Evolutionary conservation across 2,113 vertebrate species (phyloP), one percentile per base, ranked within the genome.

Genomic region (Eubucco bourcierii): DNA sequence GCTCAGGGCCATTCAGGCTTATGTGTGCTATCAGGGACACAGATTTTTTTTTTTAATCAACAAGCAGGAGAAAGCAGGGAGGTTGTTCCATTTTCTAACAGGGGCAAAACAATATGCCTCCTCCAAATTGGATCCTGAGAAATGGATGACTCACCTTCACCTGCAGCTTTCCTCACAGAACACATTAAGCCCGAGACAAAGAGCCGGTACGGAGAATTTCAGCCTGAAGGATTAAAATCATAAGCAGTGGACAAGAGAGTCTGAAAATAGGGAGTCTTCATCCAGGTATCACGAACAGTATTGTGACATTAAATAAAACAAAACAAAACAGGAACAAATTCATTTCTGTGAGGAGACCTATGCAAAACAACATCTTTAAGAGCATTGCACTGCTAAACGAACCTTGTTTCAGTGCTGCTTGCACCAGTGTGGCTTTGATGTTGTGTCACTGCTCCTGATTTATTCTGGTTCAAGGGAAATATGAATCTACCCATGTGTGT

Each of bases 391-490:
- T 77, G 39, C 82, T 86, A 72, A 75, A 92, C 1, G 6, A 86
- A 53, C n/a, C 39, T 80, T 18, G 1, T 72, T 89, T 79, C 65
- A 64, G 34, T 90, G 73, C 53, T 71, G 55, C 77, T 84, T 92
- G 46, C 24, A 61, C 61, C 21, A 46, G 24, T 7, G 1, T 63
- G 18, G 34, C 75, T 90, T 91, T 91, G 76, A 80, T 92, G 34
- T 61, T 75, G 85, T 58, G 64, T 50, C 27, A 7, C 82, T 72
- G 73, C 2, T 3, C 84, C 68, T 52, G 65, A 91, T 88, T 90
- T 91, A 75, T 90, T 85, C 73, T 55, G 46, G 73, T 95, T 87
- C 63, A 72, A 90, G 73, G 31, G 39, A 72, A 77, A 94, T 80
- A 94, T 39, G 34, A 91, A 70, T 64, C 58, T 12, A 37, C 16